phyloP scores from a whole-genome alignment of 2,113 vertebrate species.

The Chloropsis hardwickii region DNA sequence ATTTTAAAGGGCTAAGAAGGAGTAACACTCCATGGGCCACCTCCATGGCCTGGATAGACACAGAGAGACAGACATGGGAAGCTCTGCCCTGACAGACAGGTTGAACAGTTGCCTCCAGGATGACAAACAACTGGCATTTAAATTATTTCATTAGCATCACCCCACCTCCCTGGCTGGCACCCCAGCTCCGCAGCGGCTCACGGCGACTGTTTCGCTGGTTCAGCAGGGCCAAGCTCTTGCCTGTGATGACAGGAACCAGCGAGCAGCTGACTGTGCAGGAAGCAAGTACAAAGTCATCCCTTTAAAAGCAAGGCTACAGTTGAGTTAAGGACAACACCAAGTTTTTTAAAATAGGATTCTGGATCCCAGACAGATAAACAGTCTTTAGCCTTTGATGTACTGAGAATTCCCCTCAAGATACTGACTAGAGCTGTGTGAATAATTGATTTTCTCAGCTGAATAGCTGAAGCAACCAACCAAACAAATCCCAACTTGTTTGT shows the following conservation, averaged over 20 bases:
- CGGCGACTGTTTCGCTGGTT: accelerated
- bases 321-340: conserved; percentile 24
- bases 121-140: not conserved
- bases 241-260: not conserved
- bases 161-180: not conserved
- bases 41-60: accelerated
- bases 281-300: not conserved
- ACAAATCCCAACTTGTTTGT: conserved; percentile 54
- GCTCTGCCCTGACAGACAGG: not conserved
- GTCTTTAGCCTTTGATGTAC: conserved; percentile 41
- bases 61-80: not conserved
- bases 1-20: not conserved
- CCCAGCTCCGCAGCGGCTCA: accelerated
- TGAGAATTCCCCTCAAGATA: conserved; percentile 62
- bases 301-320: not conserved
- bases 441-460: conserved; percentile 64
- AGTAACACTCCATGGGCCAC: not conserved
- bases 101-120: not conserved
- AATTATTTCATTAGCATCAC: not conserved
- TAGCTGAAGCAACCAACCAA: conserved; percentile 46
- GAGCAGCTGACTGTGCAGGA: not conserved
- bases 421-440: conserved; percentile 50
- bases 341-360: conserved; percentile 31
- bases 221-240: not conserved
- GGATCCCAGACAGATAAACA: conserved; percentile 52